These are phyloP conservation scores for Oeneis ivallda DNA, from an alignment of 2,888 invertebrate genomes.

Conservation along the genomic window DNA sequence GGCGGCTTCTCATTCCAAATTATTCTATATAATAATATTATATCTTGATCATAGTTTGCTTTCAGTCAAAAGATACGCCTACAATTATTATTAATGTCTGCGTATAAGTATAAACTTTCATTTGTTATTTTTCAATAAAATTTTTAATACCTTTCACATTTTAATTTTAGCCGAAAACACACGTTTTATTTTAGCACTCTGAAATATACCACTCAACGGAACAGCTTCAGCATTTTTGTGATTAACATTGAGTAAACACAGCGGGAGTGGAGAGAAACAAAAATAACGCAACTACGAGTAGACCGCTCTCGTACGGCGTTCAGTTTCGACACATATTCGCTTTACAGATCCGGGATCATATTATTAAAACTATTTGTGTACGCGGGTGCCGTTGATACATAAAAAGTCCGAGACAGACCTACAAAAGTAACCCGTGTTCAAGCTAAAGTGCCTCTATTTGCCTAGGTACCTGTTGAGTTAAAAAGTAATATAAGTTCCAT, in stretches of 20 bases:
- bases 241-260: constrained; percentile 70
- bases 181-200: constrained; percentile 8
- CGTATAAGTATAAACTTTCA: neutral
- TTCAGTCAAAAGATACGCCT: no score
- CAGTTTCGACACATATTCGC: constrained; percentile 60
- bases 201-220: constrained; percentile 26
- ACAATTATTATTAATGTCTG: neutral
- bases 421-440: neutral
- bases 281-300: constrained; percentile 64
- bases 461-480: neutral
- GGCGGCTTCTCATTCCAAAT: no score
- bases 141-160: neutral
- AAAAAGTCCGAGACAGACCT: neutral
- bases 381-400: constrained; percentile 38
- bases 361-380: constrained; percentile 56
- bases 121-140: neutral
- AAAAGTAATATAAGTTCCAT: neutral
- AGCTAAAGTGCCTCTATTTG: neutral
- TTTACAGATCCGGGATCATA: constrained; percentile 57
- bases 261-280: constrained; percentile 60
- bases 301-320: constrained; percentile 55
- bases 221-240: constrained; percentile 54
- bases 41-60: no score
- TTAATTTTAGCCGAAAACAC: neutral
- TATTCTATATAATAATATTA: no score